Evolutionary conservation across 2,113 vertebrate genomes (phyloP), one percentile per base, ranked within the genome.

Genomic region (Sturnira hondurensis): DNA sequence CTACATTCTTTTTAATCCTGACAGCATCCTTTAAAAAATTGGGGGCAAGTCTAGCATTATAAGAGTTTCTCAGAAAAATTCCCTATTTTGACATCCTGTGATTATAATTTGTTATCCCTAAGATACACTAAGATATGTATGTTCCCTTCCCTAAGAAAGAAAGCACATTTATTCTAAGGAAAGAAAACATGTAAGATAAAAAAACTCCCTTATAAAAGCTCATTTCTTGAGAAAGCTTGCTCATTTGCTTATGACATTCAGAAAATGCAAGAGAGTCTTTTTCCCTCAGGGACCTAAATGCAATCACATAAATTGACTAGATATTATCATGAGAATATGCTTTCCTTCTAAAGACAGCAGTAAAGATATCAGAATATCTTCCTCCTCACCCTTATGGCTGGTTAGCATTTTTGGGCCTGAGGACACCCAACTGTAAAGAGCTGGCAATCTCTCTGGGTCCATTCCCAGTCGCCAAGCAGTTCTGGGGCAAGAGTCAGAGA

Each of bases 291-390:
- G 16, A 58, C 28, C 9, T 17, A 38, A 24, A 76, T 86, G 19
- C 7, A 47, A 20, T 41, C 22, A 33, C 2, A 73, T 20, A 91
- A 91, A 63, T 3, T 78, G 10, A 26, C 50, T 68, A 58, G 7
- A 84, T 86, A n/a, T 67, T 7, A 58, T 65, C 47, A 2, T 10
- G 12, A 33, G 4, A 24, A 4, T 33, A 3, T 67, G 19, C 70
- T 81, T 92, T 92, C 65, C 68, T 58, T 58, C 58, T 26, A 24
- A 81, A 26, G 28, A 78, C 89, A 93, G 12, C 7, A 41, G 20
- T 71, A 33, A 54, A 52, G 38, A 13, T 43, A 45, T 89, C 10
- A 85, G 20, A 95, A 45, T 58, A 70, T 3, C 22, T 5, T 12
- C 1, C 1, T 56, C 28, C 15, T 54, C 19, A 7, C n/a, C 7